Base-by-base conservation (phyloP, 1,140 invertebrate genomes). In the Hycleus phaleratus region DNA sequence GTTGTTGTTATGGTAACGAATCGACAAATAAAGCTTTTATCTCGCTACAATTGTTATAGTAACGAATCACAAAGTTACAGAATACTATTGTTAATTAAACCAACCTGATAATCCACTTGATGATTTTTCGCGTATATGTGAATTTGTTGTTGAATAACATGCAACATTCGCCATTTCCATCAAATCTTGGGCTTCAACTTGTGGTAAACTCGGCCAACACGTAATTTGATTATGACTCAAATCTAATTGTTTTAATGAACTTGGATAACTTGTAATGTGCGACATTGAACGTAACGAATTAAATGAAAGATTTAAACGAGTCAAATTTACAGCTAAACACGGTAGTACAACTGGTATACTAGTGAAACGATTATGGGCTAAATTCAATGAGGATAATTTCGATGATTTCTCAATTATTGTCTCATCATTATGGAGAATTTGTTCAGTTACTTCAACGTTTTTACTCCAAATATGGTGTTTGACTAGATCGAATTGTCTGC, bases 141-240 rank as follows among this genome's bases (percentile, higher is more conserved):
- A 49, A 43, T 58, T 53, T 67, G 46, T 65, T 71, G 44, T 32
- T 32, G 72, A 71, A 52, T 85, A 86, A 68, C 85, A 87, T n/a
- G 82, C 79, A 10, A 84, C 77, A 40, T 82, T 78, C 2, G 75
- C 80, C 59, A 81, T 74, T 63, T 81, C 79, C 76, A 80, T 80
- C 3, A 78, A 73, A 71, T 86, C 85, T 0, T 78, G 74, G 6
- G 81, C 79, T 40, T 82, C 82, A 0, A 86, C 78, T 59, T 85
- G 87, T 0, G 87, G 88, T 52, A 91, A 73, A 71, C 87, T 90
- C 5, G 90, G 89, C 91, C 92, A 95, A 56, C 86, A 85, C 1
- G 83, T 83, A 49, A 98, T 92, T 70, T 89, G 85, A 75, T 98
- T 98, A 70, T 96, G 88, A 6, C 90, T 93, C 11, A 98, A 76